Percentiles rank a stretch among this genome's conserved stretches.
Evolutionary conservation across 2,113 vertebrate species (phyloP).

Genomic region (Acrocephalus kingi): DNA sequence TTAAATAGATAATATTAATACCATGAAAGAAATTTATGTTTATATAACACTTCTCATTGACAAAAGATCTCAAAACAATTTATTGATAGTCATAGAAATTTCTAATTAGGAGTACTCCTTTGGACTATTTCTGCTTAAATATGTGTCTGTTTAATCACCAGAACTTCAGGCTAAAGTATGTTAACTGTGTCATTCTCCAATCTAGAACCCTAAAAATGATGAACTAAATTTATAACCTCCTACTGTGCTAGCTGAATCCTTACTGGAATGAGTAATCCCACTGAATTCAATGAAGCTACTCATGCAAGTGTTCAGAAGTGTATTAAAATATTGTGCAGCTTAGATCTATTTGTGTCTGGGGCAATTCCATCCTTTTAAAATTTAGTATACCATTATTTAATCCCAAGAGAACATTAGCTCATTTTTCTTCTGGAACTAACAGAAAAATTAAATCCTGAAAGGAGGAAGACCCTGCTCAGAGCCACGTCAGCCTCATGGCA

Average conservation of each 20-base stretch:
- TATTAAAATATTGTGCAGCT: neutral
- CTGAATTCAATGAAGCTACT: neutral
- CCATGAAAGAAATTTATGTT: constrained; percentile 64
- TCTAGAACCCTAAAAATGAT: constrained; percentile 44
- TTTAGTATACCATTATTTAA: neutral
- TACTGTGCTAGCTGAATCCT: neutral
- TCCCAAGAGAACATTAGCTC: neutral
- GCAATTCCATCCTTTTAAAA: neutral
- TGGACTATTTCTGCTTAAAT: constrained; percentile 72
- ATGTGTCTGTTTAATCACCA: constrained; percentile 60
- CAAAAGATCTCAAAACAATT: constrained; percentile 50
- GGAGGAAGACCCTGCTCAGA: neutral
- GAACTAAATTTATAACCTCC: constrained; percentile 8
- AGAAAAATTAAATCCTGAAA: neutral
- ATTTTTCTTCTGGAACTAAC: neutral
- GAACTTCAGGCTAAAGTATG: constrained; percentile 59
- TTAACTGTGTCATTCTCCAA: constrained; percentile 48
- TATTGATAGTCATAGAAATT: constrained; percentile 58
- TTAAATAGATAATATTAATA: constrained; percentile 45
- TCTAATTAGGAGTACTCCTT: constrained; percentile 68
- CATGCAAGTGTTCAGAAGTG: neutral
- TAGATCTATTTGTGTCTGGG: neutral
- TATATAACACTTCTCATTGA: constrained; percentile 50
- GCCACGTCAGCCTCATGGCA: neutral
- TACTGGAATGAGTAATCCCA: neutral